phyloP scores from a whole-genome alignment of 2,888 invertebrate genomes.

The Lobophora halterata region DNA sequence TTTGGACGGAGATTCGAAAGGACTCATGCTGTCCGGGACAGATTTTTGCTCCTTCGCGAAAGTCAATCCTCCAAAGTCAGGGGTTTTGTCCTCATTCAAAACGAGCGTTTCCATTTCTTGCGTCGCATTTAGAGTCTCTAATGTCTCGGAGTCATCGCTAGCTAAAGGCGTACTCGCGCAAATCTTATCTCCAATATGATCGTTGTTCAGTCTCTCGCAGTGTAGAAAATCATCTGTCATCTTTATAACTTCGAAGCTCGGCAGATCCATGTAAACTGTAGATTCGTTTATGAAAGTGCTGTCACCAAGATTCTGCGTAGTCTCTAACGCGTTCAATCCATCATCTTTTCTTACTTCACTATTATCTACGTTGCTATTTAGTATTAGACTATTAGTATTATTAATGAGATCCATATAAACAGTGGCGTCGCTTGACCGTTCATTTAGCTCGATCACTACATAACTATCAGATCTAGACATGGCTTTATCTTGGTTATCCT shows the following conservation, averaged over 20 bases:
- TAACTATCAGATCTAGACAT: constrained; percentile 41
- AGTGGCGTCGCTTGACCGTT: constrained; percentile 47
- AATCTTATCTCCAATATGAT: constrained; percentile 37
- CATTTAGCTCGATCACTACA: constrained; percentile 27
- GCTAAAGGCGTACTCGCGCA: constrained; percentile 63
- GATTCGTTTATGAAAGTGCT: constrained; percentile 56
- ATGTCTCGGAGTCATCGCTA: constrained; percentile 47
- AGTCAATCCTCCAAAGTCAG: constrained; percentile 44
- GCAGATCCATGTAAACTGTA: constrained; percentile 69
- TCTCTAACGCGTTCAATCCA: constrained; percentile 23
- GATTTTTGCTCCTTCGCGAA: constrained; percentile 57
- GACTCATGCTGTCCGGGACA: constrained; percentile 58
- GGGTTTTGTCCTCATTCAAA: constrained; percentile 43
- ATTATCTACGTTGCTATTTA: constrained; percentile 40
- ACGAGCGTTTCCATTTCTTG: constrained; percentile 38
- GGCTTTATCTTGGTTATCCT: constrained; percentile 27
- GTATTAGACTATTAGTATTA: constrained; percentile 48
- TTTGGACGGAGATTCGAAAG: constrained; percentile 71
- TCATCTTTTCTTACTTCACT: constrained; percentile 34
- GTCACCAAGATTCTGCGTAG: constrained; percentile 21
- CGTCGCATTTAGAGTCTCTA: constrained; percentile 40
- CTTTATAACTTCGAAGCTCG: constrained; percentile 49
- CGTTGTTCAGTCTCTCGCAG: constrained; percentile 51
- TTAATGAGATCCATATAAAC: constrained; percentile 68
- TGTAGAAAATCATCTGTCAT: constrained; percentile 57